phyloP scores from a whole-genome alignment of 2,888 invertebrate genomes.

The Lymantria monacha region DNA sequence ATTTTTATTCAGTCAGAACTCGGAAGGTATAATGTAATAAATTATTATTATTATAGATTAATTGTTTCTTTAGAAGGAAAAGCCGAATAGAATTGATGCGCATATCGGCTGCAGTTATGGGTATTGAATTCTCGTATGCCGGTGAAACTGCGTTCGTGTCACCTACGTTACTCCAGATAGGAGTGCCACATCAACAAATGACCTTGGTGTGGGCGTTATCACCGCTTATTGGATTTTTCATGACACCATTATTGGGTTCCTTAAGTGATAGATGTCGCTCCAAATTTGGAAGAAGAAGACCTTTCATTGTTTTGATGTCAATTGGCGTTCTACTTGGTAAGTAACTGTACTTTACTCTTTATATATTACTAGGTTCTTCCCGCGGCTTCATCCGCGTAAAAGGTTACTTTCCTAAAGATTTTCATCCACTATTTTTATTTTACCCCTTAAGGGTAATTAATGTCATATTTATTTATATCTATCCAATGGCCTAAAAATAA shows the following conservation, averaged over 20 bases:
- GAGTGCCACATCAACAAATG: slow-evolving; percentile 96
- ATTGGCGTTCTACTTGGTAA: slow-evolving; percentile 94
- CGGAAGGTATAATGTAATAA: no score
- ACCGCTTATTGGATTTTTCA: slow-evolving; percentile 95
- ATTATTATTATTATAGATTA: no score
- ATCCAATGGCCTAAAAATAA: no score
- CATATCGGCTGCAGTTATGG: slow-evolving; percentile 97
- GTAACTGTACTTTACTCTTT: slow-evolving; percentile 14
- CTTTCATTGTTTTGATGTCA: slow-evolving; percentile 94
- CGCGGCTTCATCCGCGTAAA: no score
- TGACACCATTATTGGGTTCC: slow-evolving; percentile 95
- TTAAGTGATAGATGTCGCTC: slow-evolving; percentile 94
- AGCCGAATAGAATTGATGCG: slow-evolving; percentile 90
- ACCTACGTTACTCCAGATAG: slow-evolving; percentile 95
- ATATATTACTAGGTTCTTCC: no score
- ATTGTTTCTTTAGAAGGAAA: slow-evolving; percentile 83
- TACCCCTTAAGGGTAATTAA: no score
- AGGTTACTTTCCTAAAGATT: no score
- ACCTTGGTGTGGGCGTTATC: slow-evolving; percentile 97
- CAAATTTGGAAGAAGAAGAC: slow-evolving; percentile 91
- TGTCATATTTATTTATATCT: no score
- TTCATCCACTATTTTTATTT: no score
- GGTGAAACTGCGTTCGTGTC: slow-evolving; percentile 99
- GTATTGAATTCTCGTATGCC: slow-evolving; percentile 98
- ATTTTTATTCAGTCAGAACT: no score